Percentiles rank a stretch among this genome's conserved stretches.
phyloP scores from a whole-genome alignment of 1,140 invertebrate species.

The Caerostris darwini region DNA sequence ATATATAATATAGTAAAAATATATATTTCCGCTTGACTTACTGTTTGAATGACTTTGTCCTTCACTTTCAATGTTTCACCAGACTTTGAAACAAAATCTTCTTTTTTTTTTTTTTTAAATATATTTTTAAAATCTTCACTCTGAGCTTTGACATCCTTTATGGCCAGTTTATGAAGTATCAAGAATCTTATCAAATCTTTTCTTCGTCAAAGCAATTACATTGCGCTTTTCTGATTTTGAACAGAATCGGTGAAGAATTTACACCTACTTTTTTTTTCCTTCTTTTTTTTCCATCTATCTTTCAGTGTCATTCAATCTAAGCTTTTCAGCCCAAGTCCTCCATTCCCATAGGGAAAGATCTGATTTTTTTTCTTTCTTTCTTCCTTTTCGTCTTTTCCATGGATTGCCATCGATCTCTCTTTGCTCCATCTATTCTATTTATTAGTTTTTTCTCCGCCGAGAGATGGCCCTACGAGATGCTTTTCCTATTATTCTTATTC shows the following conservation, averaged over 20 bases:
- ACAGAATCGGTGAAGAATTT: constrained; percentile 35
- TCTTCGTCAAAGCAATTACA: constrained; percentile 51
- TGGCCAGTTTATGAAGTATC: constrained; percentile 10
- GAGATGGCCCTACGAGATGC: not conserved
- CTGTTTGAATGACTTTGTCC: too few species aligned
- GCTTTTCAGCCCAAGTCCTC: not conserved
- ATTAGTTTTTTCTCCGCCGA: not conserved
- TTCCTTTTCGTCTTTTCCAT: too few species aligned
- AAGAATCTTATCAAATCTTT: constrained; percentile 1
- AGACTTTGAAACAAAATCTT: not conserved
- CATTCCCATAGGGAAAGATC: not conserved
- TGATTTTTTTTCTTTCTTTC: not conserved
- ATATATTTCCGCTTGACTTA: too few species aligned
- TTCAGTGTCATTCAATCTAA: constrained; percentile 7
- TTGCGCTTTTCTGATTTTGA: constrained; percentile 24
- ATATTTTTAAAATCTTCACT: not conserved
- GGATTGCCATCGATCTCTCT: not conserved
- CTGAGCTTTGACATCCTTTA: not conserved
- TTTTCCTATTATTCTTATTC: constrained; percentile 36
- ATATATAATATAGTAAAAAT: too few species aligned
- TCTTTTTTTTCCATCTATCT: not conserved
- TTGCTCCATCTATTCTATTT: not conserved
- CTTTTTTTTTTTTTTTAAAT: not conserved
- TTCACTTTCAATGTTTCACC: too few species aligned
- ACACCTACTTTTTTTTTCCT: not conserved